Evolutionary conservation across 2,888 invertebrate genomes (phyloP), one percentile per base, ranked within the genome.

Genomic region (Leucoma salicis): DNA sequence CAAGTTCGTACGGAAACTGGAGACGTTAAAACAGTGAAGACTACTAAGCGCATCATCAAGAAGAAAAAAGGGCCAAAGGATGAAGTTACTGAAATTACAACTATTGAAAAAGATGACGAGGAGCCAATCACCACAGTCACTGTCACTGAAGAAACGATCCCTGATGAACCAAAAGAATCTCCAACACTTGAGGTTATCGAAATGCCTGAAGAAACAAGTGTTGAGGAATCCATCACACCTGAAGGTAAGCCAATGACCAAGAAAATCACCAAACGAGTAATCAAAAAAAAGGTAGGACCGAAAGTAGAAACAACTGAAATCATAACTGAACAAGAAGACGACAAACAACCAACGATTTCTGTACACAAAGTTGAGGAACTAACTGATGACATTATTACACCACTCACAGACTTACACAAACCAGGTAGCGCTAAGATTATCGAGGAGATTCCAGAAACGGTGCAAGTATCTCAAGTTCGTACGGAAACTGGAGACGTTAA

Each of bases 371-470:
- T 10, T 27, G 27, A 27, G n/a, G 27, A 27, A 27, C 27, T 27
- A 4, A 27, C 27, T 8, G 27, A 27, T n/a, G 27, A 27, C 27
- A 27, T 10, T 27, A 11, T 10, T 8, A 27, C 27, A 27, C 27
- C 11, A n/a, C 11, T 27, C 3, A 27, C 27, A 27, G 10, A 7
- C 10, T 27, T 27, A 27, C 27, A 27, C n/a, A 27, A 7, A 27
- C n/a, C 27, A 8, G 27, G 31, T 12, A 36, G 3, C 10, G 47
- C 10, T 1, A 16, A 39, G 13, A 14, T 44, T 7, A 16, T 44
- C 0, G 57, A 62, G 35, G 64, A 70, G 35, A n/a, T 14, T 10
- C 35, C 86, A 24, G 78, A 82, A 57, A 66, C 79, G 53, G 74
- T 86, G 1, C 74, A 81, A 55, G 68, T 79, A 2, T 63, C 67